Evolutionary conservation across 2,888 invertebrate genomes (phyloP).

Genomic region (Tetrapedia diversipes): DNA sequence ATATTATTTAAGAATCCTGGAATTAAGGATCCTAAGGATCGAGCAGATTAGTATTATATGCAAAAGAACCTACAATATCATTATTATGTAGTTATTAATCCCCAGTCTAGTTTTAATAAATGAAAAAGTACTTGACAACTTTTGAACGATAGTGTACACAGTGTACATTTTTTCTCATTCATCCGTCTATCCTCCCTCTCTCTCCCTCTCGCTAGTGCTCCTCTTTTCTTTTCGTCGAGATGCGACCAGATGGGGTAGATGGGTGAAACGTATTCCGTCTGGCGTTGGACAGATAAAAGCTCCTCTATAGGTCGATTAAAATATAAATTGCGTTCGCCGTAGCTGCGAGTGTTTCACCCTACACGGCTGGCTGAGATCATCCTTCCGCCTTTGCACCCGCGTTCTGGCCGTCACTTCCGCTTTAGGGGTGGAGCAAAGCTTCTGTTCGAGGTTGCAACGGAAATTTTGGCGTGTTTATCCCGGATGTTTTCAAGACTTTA

Average conservation of each 20-base stretch:
- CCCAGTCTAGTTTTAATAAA: too few species aligned
- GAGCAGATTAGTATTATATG: too few species aligned
- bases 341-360: constrained; percentile 16
- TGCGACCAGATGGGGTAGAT: constrained; percentile 65
- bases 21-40: too few species aligned
- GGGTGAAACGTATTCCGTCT: constrained; percentile 70
- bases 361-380: constrained; percentile 32
- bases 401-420: neutral
- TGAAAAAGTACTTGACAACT: too few species aligned
- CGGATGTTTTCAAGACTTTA: too few species aligned
- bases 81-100: too few species aligned
- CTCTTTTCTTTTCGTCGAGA: constrained; percentile 26
- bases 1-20: too few species aligned
- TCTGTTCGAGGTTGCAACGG: too few species aligned
- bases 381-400: constrained; percentile 6
- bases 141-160: too few species aligned
- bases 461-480: neutral
- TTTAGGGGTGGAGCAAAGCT: too few species aligned
- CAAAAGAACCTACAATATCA: too few species aligned
- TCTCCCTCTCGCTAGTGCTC: neutral
- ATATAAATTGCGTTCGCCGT: constrained; percentile 49
- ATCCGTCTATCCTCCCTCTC: neutral
- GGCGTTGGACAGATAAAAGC: constrained; percentile 76
- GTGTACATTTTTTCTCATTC: constrained; percentile 5
- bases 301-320: constrained; percentile 50